Base-by-base conservation (phyloP, 2,888 invertebrate genomes). In the Drosophila paramelanica region DNA sequence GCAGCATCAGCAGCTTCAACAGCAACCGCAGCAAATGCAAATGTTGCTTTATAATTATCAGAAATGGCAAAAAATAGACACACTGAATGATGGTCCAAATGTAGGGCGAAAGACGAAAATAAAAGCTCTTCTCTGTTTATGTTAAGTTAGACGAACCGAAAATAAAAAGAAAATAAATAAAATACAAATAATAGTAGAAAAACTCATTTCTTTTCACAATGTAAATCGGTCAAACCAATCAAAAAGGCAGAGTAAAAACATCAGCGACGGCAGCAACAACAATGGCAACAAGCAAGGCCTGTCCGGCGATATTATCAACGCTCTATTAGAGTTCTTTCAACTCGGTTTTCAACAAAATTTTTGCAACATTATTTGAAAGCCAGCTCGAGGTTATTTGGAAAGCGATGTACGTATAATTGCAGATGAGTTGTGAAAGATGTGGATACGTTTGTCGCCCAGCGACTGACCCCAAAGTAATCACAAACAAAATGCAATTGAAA, bases 221-320 rank as follows among this genome's bases (percentile, higher is more conserved):
- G 79, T 73, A 85, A 88, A 88, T 84, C 85, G 88, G 84, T 84
- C 84, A 84, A 85, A 88, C 85, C 85, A 88, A 84, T 84, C 79
- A 84, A 79, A 80, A 77, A 67, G 50, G 46, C 58, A 59, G 47
- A 62, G 47, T 52, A 65, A 71, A 50, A 72, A 73, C 41, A 47
- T 58, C 31, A 68, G 47, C 67, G 60, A 53, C 53, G 61, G 43
- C 39, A 53, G 33, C 14, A 55, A 49, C 13, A 53, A 31, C 17
- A 47, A 55, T 38, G 41, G 33, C 58, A 55, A 52, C 41, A 58
- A 61, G 46, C 67, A 50, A 51, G 45, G 50, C 36, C 59, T 58
- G 53, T 49, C 60, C 46, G 23, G 43, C 62, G 67, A 72, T 76
- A 69, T 78, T 73, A 73, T 83, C 70, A 83, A 72, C 72, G 80